phyloP scores from a whole-genome alignment of 35 echinoderm and acorn worm genomes.

The Lytechinus variegatus region DNA sequence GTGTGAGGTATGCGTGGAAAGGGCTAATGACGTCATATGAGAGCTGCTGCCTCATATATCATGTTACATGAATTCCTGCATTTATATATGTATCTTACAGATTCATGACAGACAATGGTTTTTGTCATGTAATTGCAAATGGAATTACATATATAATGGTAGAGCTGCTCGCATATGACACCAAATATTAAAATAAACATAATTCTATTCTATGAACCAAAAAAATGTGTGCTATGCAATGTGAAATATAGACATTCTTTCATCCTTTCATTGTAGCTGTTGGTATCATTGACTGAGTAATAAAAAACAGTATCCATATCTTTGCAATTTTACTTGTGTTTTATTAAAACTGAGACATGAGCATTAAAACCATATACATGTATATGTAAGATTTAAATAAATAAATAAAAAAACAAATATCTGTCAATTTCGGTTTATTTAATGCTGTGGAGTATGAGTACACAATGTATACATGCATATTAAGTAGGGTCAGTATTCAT shows the following conservation, averaged over 20 bases:
- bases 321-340: not conserved
- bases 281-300: not conserved
- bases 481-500: not conserved
- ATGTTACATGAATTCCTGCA: not conserved
- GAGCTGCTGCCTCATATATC: not conserved
- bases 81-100: not conserved
- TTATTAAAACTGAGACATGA: not conserved
- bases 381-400: too few species aligned
- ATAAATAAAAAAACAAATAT: too few species aligned
- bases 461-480: not conserved
- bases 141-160: not conserved
- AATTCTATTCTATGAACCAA: not conserved
- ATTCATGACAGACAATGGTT: not conserved
- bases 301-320: not conserved
- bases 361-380: too few species aligned
- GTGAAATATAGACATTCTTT: not conserved
- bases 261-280: not conserved
- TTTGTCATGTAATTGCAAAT: not conserved
- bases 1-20: too few species aligned
- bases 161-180: not conserved
- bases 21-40: too few species aligned
- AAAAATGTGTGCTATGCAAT: not conserved
- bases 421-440: too few species aligned
- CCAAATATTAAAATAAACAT: not conserved
- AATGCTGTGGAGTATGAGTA: not conserved